These are phyloP conservation scores for Acromyrmex charruanus DNA, from an alignment of 1,140 invertebrate species.

Conservation along the genomic window DNA sequence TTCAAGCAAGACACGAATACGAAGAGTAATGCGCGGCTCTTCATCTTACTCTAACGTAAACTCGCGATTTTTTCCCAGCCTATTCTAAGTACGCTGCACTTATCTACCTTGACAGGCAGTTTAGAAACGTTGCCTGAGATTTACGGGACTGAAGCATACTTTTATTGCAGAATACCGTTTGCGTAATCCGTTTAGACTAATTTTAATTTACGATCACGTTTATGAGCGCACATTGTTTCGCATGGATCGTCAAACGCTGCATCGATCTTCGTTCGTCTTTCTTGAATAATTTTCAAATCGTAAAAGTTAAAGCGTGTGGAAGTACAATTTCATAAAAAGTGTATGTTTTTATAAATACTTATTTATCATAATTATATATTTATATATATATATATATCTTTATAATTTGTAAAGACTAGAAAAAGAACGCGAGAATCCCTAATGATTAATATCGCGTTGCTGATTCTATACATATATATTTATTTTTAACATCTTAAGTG, in stretches of 20 bases:
- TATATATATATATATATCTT: neutral
- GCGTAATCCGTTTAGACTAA: conserved; percentile 59
- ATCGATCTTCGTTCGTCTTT: neutral
- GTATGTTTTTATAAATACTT: neutral
- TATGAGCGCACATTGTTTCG: conserved; percentile 34
- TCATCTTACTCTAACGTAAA: conserved; percentile 61
- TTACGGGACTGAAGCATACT: conserved; percentile 59
- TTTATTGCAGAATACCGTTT: neutral
- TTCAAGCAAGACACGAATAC: conserved; percentile 34
- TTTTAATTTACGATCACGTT: conserved; percentile 67
- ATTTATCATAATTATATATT: neutral
- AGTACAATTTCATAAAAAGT: neutral
- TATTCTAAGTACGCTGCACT: conserved; percentile 61
- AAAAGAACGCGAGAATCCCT: neutral
- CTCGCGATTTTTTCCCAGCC: conserved; percentile 64
- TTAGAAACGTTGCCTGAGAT: conserved; percentile 65
- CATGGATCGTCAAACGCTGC: conserved; percentile 18
- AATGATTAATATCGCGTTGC: neutral
- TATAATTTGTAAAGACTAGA: neutral
- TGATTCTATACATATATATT: conserved; percentile 8
- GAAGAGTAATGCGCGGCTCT: conserved; percentile 67
- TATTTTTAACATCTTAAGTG: neutral
- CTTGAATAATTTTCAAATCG: neutral
- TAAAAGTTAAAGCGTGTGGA: neutral
- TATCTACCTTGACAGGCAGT: conserved; percentile 64